Base-by-base conservation (phyloP, 2,113 vertebrate species). In the Herpetotheres cachinnans region DNA sequence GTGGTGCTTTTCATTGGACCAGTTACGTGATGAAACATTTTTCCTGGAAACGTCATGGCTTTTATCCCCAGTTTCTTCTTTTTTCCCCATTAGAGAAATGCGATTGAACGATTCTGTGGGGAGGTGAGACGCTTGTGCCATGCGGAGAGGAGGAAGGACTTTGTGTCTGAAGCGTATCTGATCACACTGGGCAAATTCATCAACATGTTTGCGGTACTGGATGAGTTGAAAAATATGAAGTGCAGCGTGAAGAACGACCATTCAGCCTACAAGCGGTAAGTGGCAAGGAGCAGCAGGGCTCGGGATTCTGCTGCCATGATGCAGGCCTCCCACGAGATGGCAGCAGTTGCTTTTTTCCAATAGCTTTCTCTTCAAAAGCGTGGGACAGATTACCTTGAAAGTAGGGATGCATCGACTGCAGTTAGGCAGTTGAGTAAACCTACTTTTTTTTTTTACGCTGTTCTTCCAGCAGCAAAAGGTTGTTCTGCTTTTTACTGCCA, bases 151-250 rank as follows among this genome's bases (percentile, higher is more conserved):
- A 99, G 99, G 86, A 99, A 99, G 95, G 99, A 99, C 97, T 99
- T 99, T 49, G 99, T 99, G 44, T 99, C 99, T 0, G 99, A 99
- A 97, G 99, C 99, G 0, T 99, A 99, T 93, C 98, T 99, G 56
- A 98, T 99, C 74, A 99, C 99, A 0, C 98, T 99, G 70, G 99
- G 99, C 30, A 99, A 99, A 94, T 99, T 99, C 97, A 99, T 99
- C 98, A 99, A 99, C 98, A 99, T 99, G 99, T 99, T 99, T 49
- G 99, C 99, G 0, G 99, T 99, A 71, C 56, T 99, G 96, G 99
- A 99, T 8, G 99, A 99, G 84, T 96, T 99, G 86, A 99, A 99
- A 97, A 99, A 99, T 90, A 99, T 99, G 99, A 99, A 99, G 87
- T 99, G 99, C 97, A 99, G 99, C 0, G 99, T 99, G 67, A 99